These are phyloP conservation scores for Semaprochilodus insignis DNA, from an alignment of 2,797 vertebrate genomes.

Conservation along the genomic window DNA sequence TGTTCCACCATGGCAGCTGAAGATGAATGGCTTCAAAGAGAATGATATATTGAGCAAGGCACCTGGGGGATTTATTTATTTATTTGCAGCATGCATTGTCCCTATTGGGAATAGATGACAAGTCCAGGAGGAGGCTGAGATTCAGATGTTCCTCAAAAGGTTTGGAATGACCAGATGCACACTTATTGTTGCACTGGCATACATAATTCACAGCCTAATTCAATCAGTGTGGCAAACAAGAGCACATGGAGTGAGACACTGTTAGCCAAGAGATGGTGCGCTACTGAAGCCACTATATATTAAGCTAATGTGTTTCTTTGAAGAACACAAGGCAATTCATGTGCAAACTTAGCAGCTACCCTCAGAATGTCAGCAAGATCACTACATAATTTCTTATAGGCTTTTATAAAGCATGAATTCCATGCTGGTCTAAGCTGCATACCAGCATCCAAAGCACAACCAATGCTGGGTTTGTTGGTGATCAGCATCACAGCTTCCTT, in stretches of 20 bases:
- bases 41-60: slow-evolving; percentile 18
- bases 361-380: too few relatives aligned
- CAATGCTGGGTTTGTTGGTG: too few relatives aligned
- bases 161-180: slow-evolving; percentile 9
- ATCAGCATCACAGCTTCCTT: too few relatives aligned
- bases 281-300: not conserved
- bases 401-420: too few relatives aligned
- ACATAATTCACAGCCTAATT: not conserved
- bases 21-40: slow-evolving; percentile 31
- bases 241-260: too few relatives aligned
- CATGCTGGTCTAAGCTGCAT: too few relatives aligned
- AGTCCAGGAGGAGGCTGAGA: slow-evolving; percentile 20
- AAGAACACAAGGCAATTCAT: too few relatives aligned
- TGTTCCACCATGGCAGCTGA: not conserved
- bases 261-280: not conserved
- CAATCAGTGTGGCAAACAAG: not conserved
- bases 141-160: slow-evolving; percentile 2
- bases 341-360: too few relatives aligned
- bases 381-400: too few relatives aligned
- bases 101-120: slow-evolving; percentile 28
- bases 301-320: not conserved
- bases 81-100: slow-evolving; percentile 13
- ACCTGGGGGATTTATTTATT: slow-evolving; percentile 32
- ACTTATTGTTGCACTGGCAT: not conserved
- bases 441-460: too few relatives aligned